A percentile compares a stretch with the other conserved stretches of the same genome.
These are phyloP conservation scores for Diadumene lineata DNA, from an alignment of 92 coral and sea anemone genomes.

Conservation along the genomic window DNA sequence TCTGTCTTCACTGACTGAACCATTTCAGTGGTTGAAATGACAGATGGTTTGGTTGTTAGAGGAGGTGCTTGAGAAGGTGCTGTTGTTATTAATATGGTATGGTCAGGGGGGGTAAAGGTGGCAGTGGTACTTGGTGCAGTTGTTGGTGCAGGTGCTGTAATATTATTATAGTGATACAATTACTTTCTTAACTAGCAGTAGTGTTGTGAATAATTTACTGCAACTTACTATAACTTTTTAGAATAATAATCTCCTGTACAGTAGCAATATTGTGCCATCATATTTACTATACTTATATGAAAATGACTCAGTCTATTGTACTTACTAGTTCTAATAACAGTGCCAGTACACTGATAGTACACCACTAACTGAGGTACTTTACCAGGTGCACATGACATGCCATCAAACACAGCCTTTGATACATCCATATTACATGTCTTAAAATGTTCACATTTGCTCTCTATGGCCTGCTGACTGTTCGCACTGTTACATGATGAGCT, in stretches of 20 bases:
- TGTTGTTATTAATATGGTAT: constrained; percentile 16
- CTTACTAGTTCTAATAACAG: constrained; percentile 44
- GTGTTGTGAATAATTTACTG: not conserved
- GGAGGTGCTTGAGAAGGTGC: not conserved
- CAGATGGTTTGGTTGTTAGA: constrained; percentile 6
- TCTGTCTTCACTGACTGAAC: not conserved
- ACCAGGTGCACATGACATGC: constrained; percentile 26
- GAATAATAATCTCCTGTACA: no score
- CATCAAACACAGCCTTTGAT: constrained; percentile 19
- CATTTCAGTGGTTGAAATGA: not conserved
- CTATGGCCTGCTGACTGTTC: constrained; percentile 12
- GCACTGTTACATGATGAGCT: constrained; percentile 27
- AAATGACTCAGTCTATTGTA: no score
- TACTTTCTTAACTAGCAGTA: not conserved
- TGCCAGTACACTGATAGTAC: constrained; percentile 68
- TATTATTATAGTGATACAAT: not conserved
- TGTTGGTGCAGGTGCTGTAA: not conserved
- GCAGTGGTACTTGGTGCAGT: constrained; percentile 20
- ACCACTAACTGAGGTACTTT: constrained; percentile 42
- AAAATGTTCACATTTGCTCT: constrained; percentile 48
- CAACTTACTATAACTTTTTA: no score
- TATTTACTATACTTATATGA: no score
- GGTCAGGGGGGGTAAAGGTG: constrained; percentile 21
- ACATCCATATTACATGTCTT: constrained; percentile 34
- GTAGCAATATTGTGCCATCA: no score